phyloP scores from a whole-genome alignment of 2,113 vertebrate genomes.

The Fukomys damarensis region DNA sequence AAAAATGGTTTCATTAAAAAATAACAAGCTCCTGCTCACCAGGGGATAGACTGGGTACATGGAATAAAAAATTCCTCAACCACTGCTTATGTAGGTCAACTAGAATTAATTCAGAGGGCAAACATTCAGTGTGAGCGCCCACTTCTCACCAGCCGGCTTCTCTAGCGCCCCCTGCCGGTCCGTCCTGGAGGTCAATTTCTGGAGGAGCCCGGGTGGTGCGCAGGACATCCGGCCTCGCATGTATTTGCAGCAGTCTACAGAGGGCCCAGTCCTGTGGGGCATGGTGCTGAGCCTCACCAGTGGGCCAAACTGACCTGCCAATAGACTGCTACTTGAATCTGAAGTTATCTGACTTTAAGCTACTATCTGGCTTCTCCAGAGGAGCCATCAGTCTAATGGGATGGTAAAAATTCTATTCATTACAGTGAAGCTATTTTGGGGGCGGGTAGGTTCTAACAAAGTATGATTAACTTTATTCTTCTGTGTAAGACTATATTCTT shows the following conservation, averaged over 20 bases:
- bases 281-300: slow-evolving; percentile 70
- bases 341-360: slow-evolving; percentile 70
- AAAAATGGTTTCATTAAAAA: slow-evolving; percentile 90
- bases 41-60: slow-evolving; percentile 84
- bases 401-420: slow-evolving; percentile 62
- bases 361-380: slow-evolving; percentile 59
- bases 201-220: neutral
- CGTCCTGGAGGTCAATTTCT: neutral
- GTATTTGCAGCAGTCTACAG: neutral
- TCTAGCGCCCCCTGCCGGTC: neutral
- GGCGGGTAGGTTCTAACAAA: slow-evolving; percentile 68
- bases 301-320: slow-evolving; percentile 54
- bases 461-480: neutral
- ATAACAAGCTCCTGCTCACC: slow-evolving; percentile 85
- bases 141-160: slow-evolving; percentile 18
- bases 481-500: slow-evolving; percentile 28
- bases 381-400: slow-evolving; percentile 67
- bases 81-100: slow-evolving; percentile 95
- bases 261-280: neutral
- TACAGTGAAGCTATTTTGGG: slow-evolving; percentile 45
- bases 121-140: slow-evolving; percentile 84
- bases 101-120: slow-evolving; percentile 95
- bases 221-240: neutral
- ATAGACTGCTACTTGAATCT: slow-evolving; percentile 57
- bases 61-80: slow-evolving; percentile 88